Percentiles rank a stretch among this genome's conserved stretches.
Evolutionary conservation across 2,888 invertebrate species (phyloP).

Genomic region (Masnerella sp.): DNA sequence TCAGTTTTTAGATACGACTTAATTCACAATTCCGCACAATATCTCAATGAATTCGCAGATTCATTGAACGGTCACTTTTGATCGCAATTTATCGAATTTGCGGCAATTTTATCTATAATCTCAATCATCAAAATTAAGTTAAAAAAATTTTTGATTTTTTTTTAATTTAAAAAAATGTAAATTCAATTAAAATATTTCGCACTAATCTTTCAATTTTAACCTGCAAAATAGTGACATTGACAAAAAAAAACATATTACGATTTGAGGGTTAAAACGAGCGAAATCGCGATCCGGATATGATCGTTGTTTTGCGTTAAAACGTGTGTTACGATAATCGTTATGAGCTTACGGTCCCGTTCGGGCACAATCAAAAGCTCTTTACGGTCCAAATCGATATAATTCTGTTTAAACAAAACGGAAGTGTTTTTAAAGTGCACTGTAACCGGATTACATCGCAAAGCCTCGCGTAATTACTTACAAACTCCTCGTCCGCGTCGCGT

Average conservation of each 20-base stretch:
- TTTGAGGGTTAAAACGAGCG: no score
- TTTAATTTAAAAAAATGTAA: no score
- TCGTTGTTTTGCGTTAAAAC: constrained; percentile 1
- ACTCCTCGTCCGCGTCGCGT: no score
- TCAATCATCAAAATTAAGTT: no score
- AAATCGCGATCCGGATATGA: no score
- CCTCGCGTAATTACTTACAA: constrained; percentile 2
- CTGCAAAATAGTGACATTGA: no score
- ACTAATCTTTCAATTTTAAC: no score
- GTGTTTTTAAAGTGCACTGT: constrained; percentile 18
- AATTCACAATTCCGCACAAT: constrained; percentile 5
- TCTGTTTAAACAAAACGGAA: constrained; percentile 19
- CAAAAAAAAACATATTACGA: no score
- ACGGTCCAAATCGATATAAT: constrained; percentile 19
- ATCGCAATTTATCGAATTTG: no score
- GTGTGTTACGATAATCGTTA: constrained; percentile 4
- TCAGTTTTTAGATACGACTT: neutral
- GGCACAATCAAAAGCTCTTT: constrained; percentile 15
- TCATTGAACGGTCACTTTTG: neutral
- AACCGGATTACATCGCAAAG: constrained; percentile 17
- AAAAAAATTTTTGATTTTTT: no score
- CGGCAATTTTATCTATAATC: no score
- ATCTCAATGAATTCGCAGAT: constrained; percentile 9
- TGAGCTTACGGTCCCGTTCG: neutral
- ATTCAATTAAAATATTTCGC: no score